These are phyloP conservation scores for Coracias cyanogaster DNA, from an alignment of 2,797 vertebrate genomes.

Conservation along the genomic window DNA sequence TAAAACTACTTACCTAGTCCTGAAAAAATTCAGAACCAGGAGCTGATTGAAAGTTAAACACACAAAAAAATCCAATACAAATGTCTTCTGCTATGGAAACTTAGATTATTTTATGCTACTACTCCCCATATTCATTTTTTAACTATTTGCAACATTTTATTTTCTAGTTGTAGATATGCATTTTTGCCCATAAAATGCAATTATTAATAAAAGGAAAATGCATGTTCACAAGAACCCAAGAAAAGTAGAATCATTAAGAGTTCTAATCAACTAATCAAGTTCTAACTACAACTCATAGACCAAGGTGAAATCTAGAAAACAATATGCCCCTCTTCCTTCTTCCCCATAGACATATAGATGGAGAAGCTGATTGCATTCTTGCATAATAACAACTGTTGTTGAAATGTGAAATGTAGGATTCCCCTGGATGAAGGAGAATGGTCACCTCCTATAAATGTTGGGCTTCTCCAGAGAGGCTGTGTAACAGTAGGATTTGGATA, in stretches of 20 bases:
- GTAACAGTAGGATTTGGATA: background rate
- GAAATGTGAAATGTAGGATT: background rate
- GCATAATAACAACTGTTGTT: background rate
- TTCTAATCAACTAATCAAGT: background rate
- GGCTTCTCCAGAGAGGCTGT: background rate
- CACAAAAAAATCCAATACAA: fast-evolving
- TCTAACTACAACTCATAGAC: background rate
- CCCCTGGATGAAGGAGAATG: background rate
- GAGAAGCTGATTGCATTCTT: background rate
- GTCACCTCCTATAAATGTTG: background rate
- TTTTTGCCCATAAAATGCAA: background rate
- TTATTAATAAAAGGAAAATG: background rate
- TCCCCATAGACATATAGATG: background rate
- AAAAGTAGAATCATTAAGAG: background rate
- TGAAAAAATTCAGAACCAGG: background rate
- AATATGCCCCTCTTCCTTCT: background rate
- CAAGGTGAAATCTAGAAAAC: background rate
- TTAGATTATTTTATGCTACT: fast-evolving
- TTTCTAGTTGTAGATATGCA: background rate
- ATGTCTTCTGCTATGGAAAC: background rate
- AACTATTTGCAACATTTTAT: background rate
- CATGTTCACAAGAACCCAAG: background rate
- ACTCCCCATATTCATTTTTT: fast-evolving
- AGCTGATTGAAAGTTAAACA: background rate
- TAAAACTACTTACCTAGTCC: background rate